These are phyloP conservation scores for Fragum fragum DNA, from an alignment of 2,888 invertebrate genomes.

Conservation along the genomic window DNA sequence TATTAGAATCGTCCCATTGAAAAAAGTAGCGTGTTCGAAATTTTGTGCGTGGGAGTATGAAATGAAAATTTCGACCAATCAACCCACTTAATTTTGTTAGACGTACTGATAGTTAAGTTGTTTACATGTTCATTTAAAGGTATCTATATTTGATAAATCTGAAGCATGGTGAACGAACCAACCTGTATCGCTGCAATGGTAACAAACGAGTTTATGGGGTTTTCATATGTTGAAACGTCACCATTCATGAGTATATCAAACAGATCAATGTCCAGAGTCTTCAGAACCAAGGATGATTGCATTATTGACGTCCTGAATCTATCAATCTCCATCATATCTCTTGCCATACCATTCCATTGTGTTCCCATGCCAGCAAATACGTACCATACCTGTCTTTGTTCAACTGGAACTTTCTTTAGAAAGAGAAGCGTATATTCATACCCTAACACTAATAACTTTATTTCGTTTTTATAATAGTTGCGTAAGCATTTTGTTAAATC, in stretches of 20 bases:
- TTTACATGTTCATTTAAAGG: no score
- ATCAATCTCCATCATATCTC: conserved; percentile 94
- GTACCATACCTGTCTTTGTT: conserved; percentile 95
- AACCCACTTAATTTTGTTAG: no score
- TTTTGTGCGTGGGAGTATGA: no score
- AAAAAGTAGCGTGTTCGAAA: no score
- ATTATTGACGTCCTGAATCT: conserved; percentile 93
- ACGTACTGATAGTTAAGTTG: no score
- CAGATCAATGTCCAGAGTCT: conserved; percentile 93
- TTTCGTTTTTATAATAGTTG: no score
- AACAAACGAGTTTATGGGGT: conserved; percentile 96
- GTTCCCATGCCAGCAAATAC: conserved; percentile 99
- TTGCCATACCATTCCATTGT: conserved; percentile 99
- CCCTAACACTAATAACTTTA: no score
- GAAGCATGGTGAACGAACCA: not conserved
- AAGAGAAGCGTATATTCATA: no score
- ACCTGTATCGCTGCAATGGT: conserved; percentile 98
- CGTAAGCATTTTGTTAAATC: no score
- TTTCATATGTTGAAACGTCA: conserved; percentile 93
- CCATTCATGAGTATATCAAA: conserved; percentile 92
- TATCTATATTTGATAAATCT: no score
- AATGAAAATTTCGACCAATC: no score
- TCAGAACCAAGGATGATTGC: conserved; percentile 92
- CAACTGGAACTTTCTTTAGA: conserved; percentile 85
- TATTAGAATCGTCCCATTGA: no score